Evolutionary conservation across 2,888 invertebrate genomes (phyloP).

Genomic region (Lasius fuliginosus): DNA sequence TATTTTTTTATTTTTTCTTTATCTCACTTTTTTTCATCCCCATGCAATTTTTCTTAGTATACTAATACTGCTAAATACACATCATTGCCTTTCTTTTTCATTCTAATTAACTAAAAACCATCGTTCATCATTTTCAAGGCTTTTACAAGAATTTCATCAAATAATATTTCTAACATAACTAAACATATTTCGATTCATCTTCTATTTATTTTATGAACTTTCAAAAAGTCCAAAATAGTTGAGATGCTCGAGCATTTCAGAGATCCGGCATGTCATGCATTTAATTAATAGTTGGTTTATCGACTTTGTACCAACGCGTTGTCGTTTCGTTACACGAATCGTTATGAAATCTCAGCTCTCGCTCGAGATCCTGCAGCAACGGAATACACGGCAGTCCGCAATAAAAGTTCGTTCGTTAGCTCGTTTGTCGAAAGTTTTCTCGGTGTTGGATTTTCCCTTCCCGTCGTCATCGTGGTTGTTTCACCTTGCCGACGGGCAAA

Average conservation of each 20-base stretch:
- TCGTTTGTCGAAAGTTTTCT: conserved; percentile 61
- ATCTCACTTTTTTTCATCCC: neutral
- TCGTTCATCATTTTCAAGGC: neutral
- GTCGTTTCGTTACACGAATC: conserved; percentile 68
- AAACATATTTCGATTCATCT: conserved; percentile 1
- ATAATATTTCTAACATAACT: conserved; percentile 8
- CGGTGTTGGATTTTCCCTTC: conserved; percentile 51
- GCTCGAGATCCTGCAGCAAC: conserved; percentile 27
- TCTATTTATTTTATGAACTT: conserved; percentile 17
- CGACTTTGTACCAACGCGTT: conserved; percentile 53
- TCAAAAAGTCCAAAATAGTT: neutral
- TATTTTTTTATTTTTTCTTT: neutral
- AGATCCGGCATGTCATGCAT: neutral
- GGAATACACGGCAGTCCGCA: conserved; percentile 24
- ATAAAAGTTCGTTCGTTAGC: conserved; percentile 68
- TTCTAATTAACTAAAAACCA: neutral
- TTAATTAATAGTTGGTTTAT: conserved; percentile 54
- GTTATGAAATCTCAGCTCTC: conserved; percentile 48
- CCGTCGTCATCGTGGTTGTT: conserved; percentile 24
- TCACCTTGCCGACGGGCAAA: conserved; percentile 32
- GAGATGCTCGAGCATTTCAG: conserved; percentile 4
- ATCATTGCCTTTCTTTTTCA: neutral
- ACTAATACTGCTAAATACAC: neutral
- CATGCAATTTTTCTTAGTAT: neutral
- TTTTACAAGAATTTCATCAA: conserved; percentile 3